These are phyloP conservation scores for Xiphophorus hellerii DNA, from an alignment of 2,113 vertebrate genomes.

Conservation along the genomic window DNA sequence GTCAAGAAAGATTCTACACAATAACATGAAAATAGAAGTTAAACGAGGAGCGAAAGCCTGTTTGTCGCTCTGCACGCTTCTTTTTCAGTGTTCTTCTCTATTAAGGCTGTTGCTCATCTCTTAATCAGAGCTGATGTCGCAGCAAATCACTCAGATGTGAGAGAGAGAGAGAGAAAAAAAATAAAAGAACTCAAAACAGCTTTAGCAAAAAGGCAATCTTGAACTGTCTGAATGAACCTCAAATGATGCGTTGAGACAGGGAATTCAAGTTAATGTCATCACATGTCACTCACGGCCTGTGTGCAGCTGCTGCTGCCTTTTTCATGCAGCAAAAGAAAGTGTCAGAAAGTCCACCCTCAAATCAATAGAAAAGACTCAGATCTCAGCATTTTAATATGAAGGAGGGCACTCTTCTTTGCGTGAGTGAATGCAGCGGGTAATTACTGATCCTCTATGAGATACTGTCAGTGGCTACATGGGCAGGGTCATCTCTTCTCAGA, in stretches of 20 bases:
- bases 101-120: constrained; percentile 64
- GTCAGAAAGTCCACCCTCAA: constrained; percentile 57
- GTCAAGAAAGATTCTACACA: constrained; percentile 14
- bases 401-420: constrained; percentile 13
- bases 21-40: constrained; percentile 19
- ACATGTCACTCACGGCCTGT: constrained; percentile 71
- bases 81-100: constrained; percentile 56
- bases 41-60: constrained; percentile 44
- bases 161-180: constrained; percentile 14
- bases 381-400: constrained; percentile 50
- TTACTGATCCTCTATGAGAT: constrained; percentile 70
- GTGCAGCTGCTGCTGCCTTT: constrained; percentile 46
- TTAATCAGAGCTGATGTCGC: constrained; percentile 74
- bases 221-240: constrained; percentile 67
- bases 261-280: constrained; percentile 76
- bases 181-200: constrained; percentile 62
- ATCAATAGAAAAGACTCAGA: constrained; percentile 56
- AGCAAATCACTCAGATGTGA: constrained; percentile 65
- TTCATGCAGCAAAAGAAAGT: constrained; percentile 56
- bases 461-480: constrained; percentile 47
- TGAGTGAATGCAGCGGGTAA: constrained; percentile 51
- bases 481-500: constrained; percentile 66
- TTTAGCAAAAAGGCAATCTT: constrained; percentile 69
- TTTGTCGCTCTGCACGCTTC: constrained; percentile 53
- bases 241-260: constrained; percentile 72